These are phyloP conservation scores for honey bee (Apis mellifera) DNA, from an alignment of 1,140 invertebrate species.

Conservation along the genomic window Amel_HAv3.1 CM009945.2:9126001-9126500, in stretches of 20 bases:
- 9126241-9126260: background rate
- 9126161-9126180: slow-evolving; percentile 13
- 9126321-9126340: too few relatives aligned
- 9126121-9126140: background rate
- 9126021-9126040: background rate
- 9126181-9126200: background rate
- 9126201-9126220: background rate
- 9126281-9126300: slow-evolving; percentile 10
- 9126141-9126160: slow-evolving; percentile 12
- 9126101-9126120: slow-evolving; percentile 5
- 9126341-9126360: too few relatives aligned
- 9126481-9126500: background rate
- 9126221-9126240: background rate
- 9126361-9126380: slow-evolving; percentile 10
- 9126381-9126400: slow-evolving; percentile 35
- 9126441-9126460: slow-evolving; percentile 38
- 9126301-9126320: slow-evolving; percentile 34
- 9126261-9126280: background rate
- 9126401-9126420: slow-evolving; percentile 16
- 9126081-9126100: background rate
- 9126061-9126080: background rate
- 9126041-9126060: background rate
- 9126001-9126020: background rate
- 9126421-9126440: slow-evolving; percentile 20
- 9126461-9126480: slow-evolving; percentile 2